These are phyloP conservation scores for Pteropus alecto DNA, from an alignment of 2,113 vertebrate genomes.

Conservation along the genomic window DNA sequence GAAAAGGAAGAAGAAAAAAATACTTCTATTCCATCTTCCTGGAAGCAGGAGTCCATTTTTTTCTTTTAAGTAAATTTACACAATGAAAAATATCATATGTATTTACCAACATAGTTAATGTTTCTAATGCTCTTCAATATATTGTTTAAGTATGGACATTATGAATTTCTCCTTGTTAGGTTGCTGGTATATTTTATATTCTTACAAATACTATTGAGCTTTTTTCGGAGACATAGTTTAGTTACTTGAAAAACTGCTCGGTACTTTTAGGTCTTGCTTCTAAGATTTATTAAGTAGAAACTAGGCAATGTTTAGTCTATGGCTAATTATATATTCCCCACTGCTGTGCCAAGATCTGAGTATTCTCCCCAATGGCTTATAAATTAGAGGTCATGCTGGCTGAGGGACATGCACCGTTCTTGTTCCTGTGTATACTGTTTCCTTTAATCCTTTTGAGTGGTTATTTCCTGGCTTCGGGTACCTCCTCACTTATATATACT, in stretches of 20 bases:
- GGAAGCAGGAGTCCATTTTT: neutral
- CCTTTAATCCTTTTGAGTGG: slow-evolving; percentile 10
- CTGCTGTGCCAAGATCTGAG: neutral
- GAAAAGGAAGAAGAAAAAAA: neutral
- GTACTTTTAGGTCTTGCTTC: neutral
- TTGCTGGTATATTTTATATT: neutral
- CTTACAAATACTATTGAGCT: neutral
- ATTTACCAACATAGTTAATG: neutral
- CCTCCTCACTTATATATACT: neutral
- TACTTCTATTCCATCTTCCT: neutral
- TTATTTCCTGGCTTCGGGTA: slow-evolving; percentile 15
- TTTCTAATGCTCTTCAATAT: neutral
- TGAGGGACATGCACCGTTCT: neutral
- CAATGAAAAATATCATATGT: neutral
- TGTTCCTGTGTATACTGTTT: neutral
- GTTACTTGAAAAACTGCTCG: slow-evolving; percentile 4
- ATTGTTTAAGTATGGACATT: neutral
- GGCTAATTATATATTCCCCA: neutral
- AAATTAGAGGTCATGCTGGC: slow-evolving; percentile 9
- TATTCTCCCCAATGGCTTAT: neutral
- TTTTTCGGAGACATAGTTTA: neutral
- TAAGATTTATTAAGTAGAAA: slow-evolving; percentile 35
- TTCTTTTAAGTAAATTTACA: neutral
- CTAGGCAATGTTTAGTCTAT: neutral
- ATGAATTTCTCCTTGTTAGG: neutral